Evolutionary conservation across 1,140 invertebrate genomes (phyloP), one percentile per base, ranked within the genome.

Genomic region (Drosophila setifemur): DNA sequence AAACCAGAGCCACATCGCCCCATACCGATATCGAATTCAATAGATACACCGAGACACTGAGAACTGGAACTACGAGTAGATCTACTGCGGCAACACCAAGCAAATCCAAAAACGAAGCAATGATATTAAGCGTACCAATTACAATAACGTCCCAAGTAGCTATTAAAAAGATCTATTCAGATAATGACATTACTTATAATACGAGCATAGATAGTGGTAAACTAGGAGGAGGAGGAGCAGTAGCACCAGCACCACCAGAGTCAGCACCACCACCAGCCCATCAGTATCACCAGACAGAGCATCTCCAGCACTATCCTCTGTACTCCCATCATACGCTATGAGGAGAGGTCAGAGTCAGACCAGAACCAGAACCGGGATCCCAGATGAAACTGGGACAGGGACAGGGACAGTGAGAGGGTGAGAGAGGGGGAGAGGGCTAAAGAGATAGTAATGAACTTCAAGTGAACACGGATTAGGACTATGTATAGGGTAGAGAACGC

Each of bases 41-140:
- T 3, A 18, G 31, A 49, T 45, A 16, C 9, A 47, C 19, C 6
- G 1, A 12, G 7, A 8, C 8, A 23, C 37, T 26, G 25, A 21
- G 33, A 60, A 16, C 29, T 28, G 19, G 28, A 63, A 16, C 33
- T 26, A n/a, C n/a, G n/a, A n/a, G n/a, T n/a, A 33, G 16, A 33
- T 49, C 18, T 33, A 11, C 40, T 37, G 18, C 29, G 50, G 14
- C 37, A 68, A 57, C 45, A 70, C 47, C 64, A 81, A 57, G 39
- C 37, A 63, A 57, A 63, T 40, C 50, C 60, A 77, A n/a, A 61
- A 82, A 75, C 53, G 58, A 76, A 73, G 68, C 68, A 76, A 83
- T 82, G 72, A 82, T 81, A 82, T 76, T 82, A 73, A 45, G 69
- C 61, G 70, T 73, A 81, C 77, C 77, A 73, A 82, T 47, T 82